Conservation (phyloP, 2,888 invertebrate species). For the Nomada hirtipes region DNA sequence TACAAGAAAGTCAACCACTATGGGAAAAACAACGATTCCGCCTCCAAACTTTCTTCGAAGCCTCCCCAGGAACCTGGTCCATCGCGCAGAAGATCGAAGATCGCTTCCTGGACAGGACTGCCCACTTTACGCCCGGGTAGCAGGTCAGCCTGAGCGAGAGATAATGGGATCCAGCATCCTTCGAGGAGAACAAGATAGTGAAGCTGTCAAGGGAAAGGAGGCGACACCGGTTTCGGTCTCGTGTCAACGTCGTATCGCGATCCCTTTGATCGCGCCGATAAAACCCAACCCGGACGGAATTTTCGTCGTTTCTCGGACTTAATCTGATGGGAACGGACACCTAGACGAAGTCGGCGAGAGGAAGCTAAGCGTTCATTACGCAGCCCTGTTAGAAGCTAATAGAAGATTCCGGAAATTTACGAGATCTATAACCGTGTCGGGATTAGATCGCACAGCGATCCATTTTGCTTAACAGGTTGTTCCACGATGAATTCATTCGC, state of each 20-base stretch:
- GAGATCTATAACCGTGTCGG: background rate
- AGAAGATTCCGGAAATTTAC: slow-evolving; percentile 13
- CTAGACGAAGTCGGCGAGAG: background rate
- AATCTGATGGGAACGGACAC: slow-evolving; percentile 49
- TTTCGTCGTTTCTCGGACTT: slow-evolving; percentile 39
- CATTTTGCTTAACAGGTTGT: slow-evolving; percentile 1
- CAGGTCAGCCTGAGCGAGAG: slow-evolving; percentile 71
- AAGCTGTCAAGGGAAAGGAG: slow-evolving; percentile 80
- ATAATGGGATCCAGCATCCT: slow-evolving; percentile 72
- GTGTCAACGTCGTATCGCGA: slow-evolving; percentile 61
- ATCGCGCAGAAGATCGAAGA: slow-evolving; percentile 74
- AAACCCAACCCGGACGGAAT: slow-evolving; percentile 28
- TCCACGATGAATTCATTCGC: background rate
- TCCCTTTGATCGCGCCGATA: slow-evolving; percentile 69
- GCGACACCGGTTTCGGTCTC: slow-evolving; percentile 71
- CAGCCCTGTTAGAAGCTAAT: background rate
- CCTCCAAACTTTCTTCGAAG: background rate
- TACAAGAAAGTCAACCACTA: background rate
- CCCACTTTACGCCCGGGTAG: slow-evolving; percentile 72
- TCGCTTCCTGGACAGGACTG: slow-evolving; percentile 78
- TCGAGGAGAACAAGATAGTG: slow-evolving; percentile 71
- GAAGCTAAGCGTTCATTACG: slow-evolving; percentile 13
- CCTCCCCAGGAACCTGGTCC: slow-evolving; percentile 66
- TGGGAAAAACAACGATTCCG: background rate
- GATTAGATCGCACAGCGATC: background rate